Conservation (phyloP, 53 echinoderm and acorn worm genomes). For the Glandiceps talaboti region DNA sequence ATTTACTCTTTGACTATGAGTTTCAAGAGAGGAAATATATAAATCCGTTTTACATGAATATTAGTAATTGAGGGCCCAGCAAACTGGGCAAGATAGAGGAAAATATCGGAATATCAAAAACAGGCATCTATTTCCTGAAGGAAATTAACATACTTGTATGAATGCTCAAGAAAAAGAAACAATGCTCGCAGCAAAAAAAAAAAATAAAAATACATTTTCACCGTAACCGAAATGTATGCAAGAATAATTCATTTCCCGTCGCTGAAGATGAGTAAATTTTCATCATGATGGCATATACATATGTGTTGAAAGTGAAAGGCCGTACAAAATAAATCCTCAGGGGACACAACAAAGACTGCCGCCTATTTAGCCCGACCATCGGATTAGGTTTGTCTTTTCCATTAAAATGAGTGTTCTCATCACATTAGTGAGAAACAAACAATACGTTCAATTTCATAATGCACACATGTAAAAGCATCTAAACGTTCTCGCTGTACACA, state of each 20-base stretch:
- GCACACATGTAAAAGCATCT: not conserved
- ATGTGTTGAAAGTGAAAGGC: not conserved
- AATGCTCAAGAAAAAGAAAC: not conserved
- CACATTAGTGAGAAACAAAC: not conserved
- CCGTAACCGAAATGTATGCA: not conserved
- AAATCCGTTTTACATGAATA: no score
- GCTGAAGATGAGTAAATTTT: not conserved
- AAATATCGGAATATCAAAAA: not conserved
- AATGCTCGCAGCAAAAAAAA: not conserved
- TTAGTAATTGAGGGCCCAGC: no score
- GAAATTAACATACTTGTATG: not conserved
- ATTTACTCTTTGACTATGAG: no score
- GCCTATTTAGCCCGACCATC: not conserved
- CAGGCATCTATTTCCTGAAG: not conserved
- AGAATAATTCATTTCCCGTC: not conserved
- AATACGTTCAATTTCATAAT: not conserved
- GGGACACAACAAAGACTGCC: not conserved
- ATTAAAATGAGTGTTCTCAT: not conserved
- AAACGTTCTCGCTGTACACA: no score
- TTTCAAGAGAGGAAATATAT: no score
- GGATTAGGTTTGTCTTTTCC: not conserved
- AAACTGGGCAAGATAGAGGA: no score
- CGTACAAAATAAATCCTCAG: not conserved
- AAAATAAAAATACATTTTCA: not conserved
- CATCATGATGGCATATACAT: not conserved